Percentiles rank a stretch among this genome's conserved stretches.
Conservation (phyloP, 2,797 vertebrate genomes). For the Chlorospingus semifuscus region DNA sequence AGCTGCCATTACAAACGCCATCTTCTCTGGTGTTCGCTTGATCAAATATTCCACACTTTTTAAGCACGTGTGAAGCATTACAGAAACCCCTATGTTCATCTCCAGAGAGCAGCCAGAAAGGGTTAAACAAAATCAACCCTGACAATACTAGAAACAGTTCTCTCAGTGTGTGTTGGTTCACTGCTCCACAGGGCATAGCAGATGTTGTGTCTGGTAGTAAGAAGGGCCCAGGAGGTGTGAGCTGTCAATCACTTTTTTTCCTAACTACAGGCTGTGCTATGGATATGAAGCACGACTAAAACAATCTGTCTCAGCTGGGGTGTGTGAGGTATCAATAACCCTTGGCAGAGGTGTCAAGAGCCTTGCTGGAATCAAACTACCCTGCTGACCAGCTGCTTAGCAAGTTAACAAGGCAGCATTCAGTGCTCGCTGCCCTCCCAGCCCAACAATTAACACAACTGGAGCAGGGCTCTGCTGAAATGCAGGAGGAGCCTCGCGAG, state of each 20-base stretch:
- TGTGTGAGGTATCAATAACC: slow-evolving; percentile 82
- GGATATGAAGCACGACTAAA: slow-evolving; percentile 79
- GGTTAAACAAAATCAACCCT: slow-evolving; percentile 81
- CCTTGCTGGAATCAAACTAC: slow-evolving; percentile 78
- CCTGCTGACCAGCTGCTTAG: slow-evolving; percentile 83
- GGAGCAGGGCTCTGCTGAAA: slow-evolving; percentile 63
- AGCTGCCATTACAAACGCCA: rapidly evolving
- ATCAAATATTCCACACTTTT: slow-evolving; percentile 19
- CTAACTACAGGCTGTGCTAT: slow-evolving; percentile 79
- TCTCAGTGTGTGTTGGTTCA: slow-evolving; percentile 81
- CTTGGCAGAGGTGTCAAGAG: slow-evolving; percentile 81
- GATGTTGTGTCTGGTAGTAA: slow-evolving; percentile 85
- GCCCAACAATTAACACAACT: slow-evolving; percentile 77
- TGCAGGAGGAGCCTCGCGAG: slow-evolving; percentile 5
- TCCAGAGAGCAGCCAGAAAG: slow-evolving; percentile 76
- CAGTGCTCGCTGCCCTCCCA: slow-evolving; percentile 57
- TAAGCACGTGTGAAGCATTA: slow-evolving; percentile 39
- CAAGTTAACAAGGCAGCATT: slow-evolving; percentile 80
- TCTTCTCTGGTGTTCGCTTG: rapidly evolving
- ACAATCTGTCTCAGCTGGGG: slow-evolving; percentile 83
- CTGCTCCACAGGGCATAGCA: slow-evolving; percentile 84
- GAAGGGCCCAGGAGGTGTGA: slow-evolving; percentile 84
- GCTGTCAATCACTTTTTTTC: slow-evolving; percentile 81
- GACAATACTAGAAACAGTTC: slow-evolving; percentile 79
- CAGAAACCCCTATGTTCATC: slow-evolving; percentile 52